Evolutionary conservation across 2,888 invertebrate genomes (phyloP), one percentile per base, ranked within the genome.

Genomic region (Notocelia uddmanniana): DNA sequence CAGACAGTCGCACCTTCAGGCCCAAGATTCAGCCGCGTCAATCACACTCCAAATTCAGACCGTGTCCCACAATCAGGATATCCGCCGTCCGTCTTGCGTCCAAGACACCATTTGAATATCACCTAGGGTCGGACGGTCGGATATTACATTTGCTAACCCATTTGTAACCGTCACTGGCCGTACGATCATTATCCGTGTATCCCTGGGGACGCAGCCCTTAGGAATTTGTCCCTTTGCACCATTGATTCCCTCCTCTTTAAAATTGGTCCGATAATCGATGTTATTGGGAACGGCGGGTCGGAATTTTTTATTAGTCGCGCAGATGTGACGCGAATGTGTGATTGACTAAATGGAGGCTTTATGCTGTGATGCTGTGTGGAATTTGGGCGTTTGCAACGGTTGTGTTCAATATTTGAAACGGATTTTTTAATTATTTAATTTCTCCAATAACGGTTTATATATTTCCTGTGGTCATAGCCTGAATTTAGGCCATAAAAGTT

Each of bases 111-210:
- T 91, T 91, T 89, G 90, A 90, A 90, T 90, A 88, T 87, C 81
- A 81, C 79, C 79, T 76, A 77, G 83, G 81, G 85, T 81, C 85
- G 87, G 90, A 89, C 86, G 80, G 81, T 85, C 91, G 91, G 91
- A 93, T 93, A 93, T 93, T 93, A 91, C 91, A 92, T 93, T 92
- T 88, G 91, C 90, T 91, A 88, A 89, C 87, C 90, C 91, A 93
- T 93, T 93, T 93, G 93, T 93, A 92, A 82, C 91, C 92, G 92
- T 92, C 83, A 84, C 82, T 84, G 85, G 89, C 84, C 85, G 85
- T 83, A 85, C 86, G 87, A 91, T 93, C 92, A 93, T 93, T 92
- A 93, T 92, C 90, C 89, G 79, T 90, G 91, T 90, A 88, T 84
- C 85, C 52, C 83, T 81, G 85, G 88, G 88, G 89, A 86, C 82